phyloP scores from a whole-genome alignment of 2,888 invertebrate genomes.

The Clusia tigrina region DNA sequence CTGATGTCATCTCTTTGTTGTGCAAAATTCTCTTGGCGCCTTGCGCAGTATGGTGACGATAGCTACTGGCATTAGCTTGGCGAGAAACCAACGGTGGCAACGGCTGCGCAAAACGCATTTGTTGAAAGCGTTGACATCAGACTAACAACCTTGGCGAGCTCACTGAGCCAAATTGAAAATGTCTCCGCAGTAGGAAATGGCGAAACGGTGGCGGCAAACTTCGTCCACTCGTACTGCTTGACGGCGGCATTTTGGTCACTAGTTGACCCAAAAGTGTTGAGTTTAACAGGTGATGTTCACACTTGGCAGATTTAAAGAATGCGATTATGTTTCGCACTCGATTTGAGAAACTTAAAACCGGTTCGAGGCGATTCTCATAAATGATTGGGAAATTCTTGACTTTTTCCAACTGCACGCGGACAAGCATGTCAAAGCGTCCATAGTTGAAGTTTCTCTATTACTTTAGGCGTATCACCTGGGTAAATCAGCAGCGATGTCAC shows the following conservation, averaged over 20 bases:
- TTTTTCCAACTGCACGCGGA: slow-evolving; percentile 21
- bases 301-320: slow-evolving; percentile 44
- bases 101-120: too few species aligned
- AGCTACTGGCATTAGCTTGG: too few species aligned
- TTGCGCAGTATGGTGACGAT: too few species aligned
- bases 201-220: background rate
- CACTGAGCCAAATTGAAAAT: slow-evolving; percentile 19
- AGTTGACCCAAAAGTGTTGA: slow-evolving; percentile 24
- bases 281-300: slow-evolving; percentile 27
- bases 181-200: background rate
- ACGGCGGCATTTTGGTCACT: slow-evolving; percentile 13
- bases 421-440: slow-evolving; percentile 29
- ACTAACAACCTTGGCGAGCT: slow-evolving; percentile 16
- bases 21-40: too few species aligned
- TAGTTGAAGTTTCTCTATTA: slow-evolving; percentile 20
- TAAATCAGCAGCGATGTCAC: slow-evolving; percentile 27
- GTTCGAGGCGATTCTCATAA: slow-evolving; percentile 3
- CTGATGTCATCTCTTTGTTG: too few species aligned
- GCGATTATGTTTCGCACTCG: slow-evolving; percentile 25
- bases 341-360: slow-evolving; percentile 27
- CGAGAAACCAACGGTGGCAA: too few species aligned
- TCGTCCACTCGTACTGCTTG: slow-evolving; percentile 23
- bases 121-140: background rate
- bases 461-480: slow-evolving; percentile 6
- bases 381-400: slow-evolving; percentile 24